Evolutionary conservation across 2,888 invertebrate species (phyloP), one percentile per base, ranked within the genome.

Genomic region (Capitulum mitella): DNA sequence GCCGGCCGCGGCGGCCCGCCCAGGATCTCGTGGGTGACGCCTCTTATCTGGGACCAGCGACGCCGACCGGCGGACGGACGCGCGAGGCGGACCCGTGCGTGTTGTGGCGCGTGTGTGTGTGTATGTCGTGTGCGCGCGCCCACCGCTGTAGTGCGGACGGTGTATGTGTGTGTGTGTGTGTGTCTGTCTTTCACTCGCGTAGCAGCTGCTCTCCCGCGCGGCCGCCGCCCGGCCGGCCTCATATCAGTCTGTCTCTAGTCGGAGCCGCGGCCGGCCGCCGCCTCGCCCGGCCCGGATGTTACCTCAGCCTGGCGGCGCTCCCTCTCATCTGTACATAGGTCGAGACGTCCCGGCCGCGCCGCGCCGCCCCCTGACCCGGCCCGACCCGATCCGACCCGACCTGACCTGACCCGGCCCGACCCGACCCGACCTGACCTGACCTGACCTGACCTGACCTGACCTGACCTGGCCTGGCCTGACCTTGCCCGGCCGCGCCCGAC

Each of bases 271-370:
- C 29, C 54, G 58, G 58, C 58, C 10, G 58, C 58, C 10, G 58
- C 58, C 51, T 6, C n/a, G 29, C 58, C 58, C n/a, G 58, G 29
- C 58, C n/a, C n/a, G n/a, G n/a, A n/a, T 43, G 6, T 12, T 5
- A 12, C 43, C 43, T 43, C 22, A 51, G 22, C 51, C 22, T 22
- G 5, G 51, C 51, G 5, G 22, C 19, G 32, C 19, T 19, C 19
- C 64, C 34, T 34, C 64, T 64, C 64, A 64, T 64, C 64, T 64
- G 64, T 64, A 64, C 64, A 64, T 64, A 64, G 64, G 19, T 64
- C 64, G 64, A 16, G 14, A 61, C 61, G 29, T 12, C 34, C 19
- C 34, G 64, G 64, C 16, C 32, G 64, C 19, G 64, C n/a, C 29
- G 58, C 43, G 58, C 10, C 6, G 58, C n/a, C 58, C n/a, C n/a